phyloP scores from a whole-genome alignment of 2,797 vertebrate species.

The Tragopan temminckii region DNA sequence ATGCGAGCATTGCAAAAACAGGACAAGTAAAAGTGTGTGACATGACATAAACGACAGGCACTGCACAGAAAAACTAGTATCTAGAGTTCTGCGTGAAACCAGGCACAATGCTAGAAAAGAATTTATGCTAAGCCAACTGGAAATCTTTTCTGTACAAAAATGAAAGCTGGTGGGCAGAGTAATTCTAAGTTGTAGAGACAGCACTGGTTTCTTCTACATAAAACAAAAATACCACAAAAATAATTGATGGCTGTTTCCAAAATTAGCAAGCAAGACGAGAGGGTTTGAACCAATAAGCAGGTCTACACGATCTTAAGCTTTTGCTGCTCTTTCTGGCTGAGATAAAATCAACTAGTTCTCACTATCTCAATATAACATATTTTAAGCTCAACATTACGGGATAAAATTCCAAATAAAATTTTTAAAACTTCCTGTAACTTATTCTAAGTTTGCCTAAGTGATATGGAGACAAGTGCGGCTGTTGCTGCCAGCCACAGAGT shows the following conservation, averaged over 20 bases:
- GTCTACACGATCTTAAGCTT: neutral
- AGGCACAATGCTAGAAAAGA: neutral
- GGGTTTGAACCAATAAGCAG: neutral
- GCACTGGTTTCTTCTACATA: neutral
- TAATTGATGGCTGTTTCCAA: neutral
- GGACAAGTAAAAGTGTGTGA: neutral
- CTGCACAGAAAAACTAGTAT: neutral
- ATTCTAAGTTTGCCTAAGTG: neutral
- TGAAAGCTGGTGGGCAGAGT: neutral
- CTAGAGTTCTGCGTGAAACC: neutral
- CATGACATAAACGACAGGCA: neutral
- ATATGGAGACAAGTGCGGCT: neutral
- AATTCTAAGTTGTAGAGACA: neutral
- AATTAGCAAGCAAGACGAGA: neutral
- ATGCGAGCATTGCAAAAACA: neutral
- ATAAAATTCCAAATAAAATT: neutral
- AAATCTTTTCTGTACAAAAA: neutral
- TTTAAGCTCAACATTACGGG: neutral
- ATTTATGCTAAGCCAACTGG: fast-evolving
- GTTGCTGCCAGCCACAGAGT: neutral
- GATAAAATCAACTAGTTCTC: neutral
- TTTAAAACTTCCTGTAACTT: neutral
- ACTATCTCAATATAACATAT: neutral
- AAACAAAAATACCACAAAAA: neutral
- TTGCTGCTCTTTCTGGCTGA: neutral